Base-by-base conservation (phyloP, 2,113 vertebrate genomes). In the Melanotaenia duboulayi region DNA sequence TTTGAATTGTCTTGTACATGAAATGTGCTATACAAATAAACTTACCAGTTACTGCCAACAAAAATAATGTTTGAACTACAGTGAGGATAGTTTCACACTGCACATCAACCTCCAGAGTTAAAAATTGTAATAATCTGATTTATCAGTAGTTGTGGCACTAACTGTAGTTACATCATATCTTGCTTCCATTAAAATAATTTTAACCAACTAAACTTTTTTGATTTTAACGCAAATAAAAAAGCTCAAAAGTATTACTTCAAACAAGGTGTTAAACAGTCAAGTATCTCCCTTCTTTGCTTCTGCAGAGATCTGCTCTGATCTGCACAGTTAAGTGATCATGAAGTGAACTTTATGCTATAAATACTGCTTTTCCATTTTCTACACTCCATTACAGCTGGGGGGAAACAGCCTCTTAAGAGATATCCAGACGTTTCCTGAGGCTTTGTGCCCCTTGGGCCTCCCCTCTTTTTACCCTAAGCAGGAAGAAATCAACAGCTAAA, bases 371-470 rank as follows among this genome's bases (percentile, higher is more conserved):
- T 90, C 81, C 86, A 85, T 83, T 80, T 88, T 88, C 81, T 84
- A 82, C 87, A 93, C 91, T 93, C 91, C 85, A 94, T 94, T 94
- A 93, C 74, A 74, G 85, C 87, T 84, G 71, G 77, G 76, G 65
- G 75, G 84, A 86, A 87, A 88, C 82, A 87, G 87, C 89, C 89
- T 91, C 85, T 88, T 90, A 90, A 90, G 87, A 92, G 78, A 90
- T 82, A 93, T 93, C 90, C 89, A 93, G 90, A 93, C 82, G 61
- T 90, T 92, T 94, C 91, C 92, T 80, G 85, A 88, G 90, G 90
- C 88, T 80, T 76, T 61, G 59, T 75, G 84, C 90, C 91, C 89
- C 89, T 42, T 83, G 92, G 94, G 91, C 86, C 74, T 87, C 67
- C 69, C 76, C 72, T 76, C 78, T 78, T 81, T 84, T 87, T 68